phyloP scores from a whole-genome alignment of 2,113 vertebrate species.

The Passer domesticus region DNA sequence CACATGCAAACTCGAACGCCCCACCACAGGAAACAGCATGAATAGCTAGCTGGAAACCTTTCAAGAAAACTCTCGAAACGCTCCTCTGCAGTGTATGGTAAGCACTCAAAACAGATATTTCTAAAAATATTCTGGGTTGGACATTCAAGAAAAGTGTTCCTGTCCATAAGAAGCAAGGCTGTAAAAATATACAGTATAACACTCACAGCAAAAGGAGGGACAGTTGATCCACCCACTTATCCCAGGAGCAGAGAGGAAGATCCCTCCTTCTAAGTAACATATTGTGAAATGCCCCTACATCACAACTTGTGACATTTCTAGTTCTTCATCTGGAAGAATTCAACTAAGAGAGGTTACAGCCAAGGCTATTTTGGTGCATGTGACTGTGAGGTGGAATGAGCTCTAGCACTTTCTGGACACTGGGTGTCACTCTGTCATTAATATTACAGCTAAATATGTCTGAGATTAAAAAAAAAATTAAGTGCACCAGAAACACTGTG shows the following conservation, averaged over 20 bases:
- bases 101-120: neutral
- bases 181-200: neutral
- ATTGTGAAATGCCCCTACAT: neutral
- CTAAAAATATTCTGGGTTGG: neutral
- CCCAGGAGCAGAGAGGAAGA: neutral
- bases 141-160: neutral
- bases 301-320: neutral
- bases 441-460: neutral
- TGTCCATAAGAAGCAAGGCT: neutral
- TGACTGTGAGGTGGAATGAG: neutral
- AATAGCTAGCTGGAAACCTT: neutral
- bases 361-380: neutral
- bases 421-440: neutral
- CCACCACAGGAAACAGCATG: neutral
- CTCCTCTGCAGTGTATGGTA: neutral
- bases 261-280: neutral
- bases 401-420: neutral
- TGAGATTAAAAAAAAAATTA: neutral
- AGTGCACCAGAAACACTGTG: neutral
- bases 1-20: neutral
- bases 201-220: neutral
- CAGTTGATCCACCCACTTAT: neutral
- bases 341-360: neutral
- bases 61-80: neutral
- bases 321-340: neutral